Percentiles rank a stretch among this genome's conserved stretches.
Conservation (phyloP, 2,113 vertebrate species). For the Elanoides forficatus region DNA sequence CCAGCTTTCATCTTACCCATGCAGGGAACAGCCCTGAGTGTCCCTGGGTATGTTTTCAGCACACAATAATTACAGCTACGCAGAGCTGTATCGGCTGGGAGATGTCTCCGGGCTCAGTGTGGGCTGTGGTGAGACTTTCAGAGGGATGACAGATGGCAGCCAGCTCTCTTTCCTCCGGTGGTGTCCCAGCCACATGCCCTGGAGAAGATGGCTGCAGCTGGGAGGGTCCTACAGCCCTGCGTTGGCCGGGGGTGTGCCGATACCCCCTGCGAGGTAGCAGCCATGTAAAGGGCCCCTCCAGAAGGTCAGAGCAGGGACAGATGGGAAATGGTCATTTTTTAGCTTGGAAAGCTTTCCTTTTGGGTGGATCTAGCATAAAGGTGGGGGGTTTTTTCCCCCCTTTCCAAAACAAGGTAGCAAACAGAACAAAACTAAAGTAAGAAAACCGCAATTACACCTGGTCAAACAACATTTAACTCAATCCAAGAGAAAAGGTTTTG, state of each 20-base stretch:
- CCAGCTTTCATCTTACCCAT: neutral
- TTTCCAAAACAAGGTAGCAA: neutral
- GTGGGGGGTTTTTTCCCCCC: rapidly evolving
- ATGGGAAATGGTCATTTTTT: neutral
- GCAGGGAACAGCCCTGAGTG: neutral
- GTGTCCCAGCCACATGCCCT: neutral
- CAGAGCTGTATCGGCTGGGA: neutral
- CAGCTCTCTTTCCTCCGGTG: neutral
- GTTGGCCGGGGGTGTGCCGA: neutral
- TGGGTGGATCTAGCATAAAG: neutral
- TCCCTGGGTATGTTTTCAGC: neutral
- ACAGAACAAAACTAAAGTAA: neutral
- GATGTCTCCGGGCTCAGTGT: neutral
- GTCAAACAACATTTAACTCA: neutral
- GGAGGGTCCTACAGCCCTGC: neutral
- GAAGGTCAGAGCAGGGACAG: neutral
- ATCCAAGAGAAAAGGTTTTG: neutral
- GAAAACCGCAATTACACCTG: neutral
- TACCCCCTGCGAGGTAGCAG: neutral
- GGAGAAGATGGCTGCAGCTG: neutral
- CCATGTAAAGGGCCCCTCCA: neutral
- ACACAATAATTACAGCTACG: neutral
- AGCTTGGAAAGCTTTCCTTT: neutral
- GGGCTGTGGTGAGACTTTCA: neutral
- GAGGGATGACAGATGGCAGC: neutral